Conservation (phyloP, 30 jellyfish, hydroid and myxozoan genomes). For the Pelagia noctiluca region DNA sequence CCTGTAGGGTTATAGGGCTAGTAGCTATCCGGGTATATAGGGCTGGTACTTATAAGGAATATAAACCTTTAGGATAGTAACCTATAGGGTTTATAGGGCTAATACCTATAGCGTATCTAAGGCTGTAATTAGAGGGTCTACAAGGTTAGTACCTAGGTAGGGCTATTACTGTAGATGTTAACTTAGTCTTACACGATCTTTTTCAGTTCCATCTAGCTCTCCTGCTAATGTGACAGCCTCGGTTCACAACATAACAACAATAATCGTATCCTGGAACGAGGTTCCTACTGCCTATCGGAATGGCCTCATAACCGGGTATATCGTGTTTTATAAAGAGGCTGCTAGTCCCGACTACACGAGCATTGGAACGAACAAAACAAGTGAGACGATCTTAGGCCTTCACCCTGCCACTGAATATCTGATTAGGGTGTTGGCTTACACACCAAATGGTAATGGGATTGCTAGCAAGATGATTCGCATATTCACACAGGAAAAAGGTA, state of each 20-base stretch:
- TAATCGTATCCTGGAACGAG: slow-evolving; percentile 69
- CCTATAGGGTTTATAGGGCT: too few species aligned
- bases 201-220: too few species aligned
- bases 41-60: too few species aligned
- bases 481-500: slow-evolving; percentile 65
- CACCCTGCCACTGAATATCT: slow-evolving; percentile 56
- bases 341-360: slow-evolving; percentile 32
- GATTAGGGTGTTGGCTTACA: slow-evolving; percentile 76
- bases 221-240: too few species aligned
- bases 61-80: too few species aligned
- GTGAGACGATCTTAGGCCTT: slow-evolving; percentile 32
- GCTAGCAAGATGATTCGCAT: slow-evolving; percentile 47
- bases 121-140: too few species aligned
- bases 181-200: too few species aligned
- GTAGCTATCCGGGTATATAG: too few species aligned
- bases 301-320: slow-evolving; percentile 70
- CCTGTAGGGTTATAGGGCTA: too few species aligned
- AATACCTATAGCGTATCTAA: too few species aligned
- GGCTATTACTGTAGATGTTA: too few species aligned
- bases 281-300: slow-evolving; percentile 46
- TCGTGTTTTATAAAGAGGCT: slow-evolving; percentile 65
- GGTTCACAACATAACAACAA: slow-evolving; percentile 56
- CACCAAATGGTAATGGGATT: slow-evolving; percentile 69
- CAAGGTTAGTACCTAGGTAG: too few species aligned
- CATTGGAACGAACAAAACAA: slow-evolving; percentile 24